Evolutionary conservation across 2,888 invertebrate genomes (phyloP).

Genomic region (Lomographa bimaculata): DNA sequence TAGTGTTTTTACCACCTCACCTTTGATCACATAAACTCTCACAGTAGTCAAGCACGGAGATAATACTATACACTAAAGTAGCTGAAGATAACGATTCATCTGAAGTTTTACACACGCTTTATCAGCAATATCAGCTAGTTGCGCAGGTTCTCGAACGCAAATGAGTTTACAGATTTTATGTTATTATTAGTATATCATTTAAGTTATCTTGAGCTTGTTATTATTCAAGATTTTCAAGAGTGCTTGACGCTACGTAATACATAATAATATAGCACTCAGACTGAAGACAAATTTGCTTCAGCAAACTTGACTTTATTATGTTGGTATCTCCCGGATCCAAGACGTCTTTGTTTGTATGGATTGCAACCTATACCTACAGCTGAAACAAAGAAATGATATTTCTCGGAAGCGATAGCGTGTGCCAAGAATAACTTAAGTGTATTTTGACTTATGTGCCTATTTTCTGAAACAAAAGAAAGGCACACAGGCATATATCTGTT

Average conservation of each 20-base stretch:
- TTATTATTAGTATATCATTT: constrained; percentile 19
- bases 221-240: constrained; percentile 14
- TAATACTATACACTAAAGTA: too few relatives aligned
- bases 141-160: constrained; percentile 20
- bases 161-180: constrained; percentile 26
- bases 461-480: too few relatives aligned
- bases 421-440: too few relatives aligned
- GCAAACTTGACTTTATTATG: too few relatives aligned
- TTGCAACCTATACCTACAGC: neutral
- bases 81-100: too few relatives aligned
- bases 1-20: too few relatives aligned
- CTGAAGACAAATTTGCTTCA: constrained; percentile 16
- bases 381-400: constrained; percentile 1
- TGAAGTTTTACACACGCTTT: too few relatives aligned
- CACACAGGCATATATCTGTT: too few relatives aligned
- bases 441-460: too few relatives aligned
- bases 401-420: constrained; percentile 1
- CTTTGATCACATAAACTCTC: too few relatives aligned
- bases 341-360: constrained; percentile 1
- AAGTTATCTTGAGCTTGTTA: constrained; percentile 24
- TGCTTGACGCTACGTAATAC: constrained; percentile 4
- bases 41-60: too few relatives aligned
- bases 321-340: too few relatives aligned
- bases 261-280: constrained; percentile 6
- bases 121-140: constrained; percentile 14